Conservation (phyloP, 1,140 invertebrate species). For the Stegodyphus mimosarum region DNA sequence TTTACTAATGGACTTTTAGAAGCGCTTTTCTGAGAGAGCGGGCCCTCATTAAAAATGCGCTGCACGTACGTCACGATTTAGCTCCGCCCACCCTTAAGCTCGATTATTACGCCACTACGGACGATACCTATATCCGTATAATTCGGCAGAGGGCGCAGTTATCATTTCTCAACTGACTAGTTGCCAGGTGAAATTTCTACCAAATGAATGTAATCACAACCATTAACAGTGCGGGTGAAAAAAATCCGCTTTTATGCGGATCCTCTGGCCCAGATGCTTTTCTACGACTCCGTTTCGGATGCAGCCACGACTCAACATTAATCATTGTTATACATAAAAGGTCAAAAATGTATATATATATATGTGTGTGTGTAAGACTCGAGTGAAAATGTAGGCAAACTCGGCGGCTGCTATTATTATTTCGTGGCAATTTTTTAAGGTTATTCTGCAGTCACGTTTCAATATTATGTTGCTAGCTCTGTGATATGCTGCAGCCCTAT, state of each 20-base stretch:
- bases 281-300: constrained; percentile 46
- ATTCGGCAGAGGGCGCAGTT: constrained; percentile 32
- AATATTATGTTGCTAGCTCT: not conserved
- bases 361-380: not conserved
- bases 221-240: constrained; percentile 23
- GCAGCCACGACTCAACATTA: constrained; percentile 48
- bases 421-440: not conserved
- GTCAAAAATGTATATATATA: constrained; percentile 29
- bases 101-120: constrained; percentile 39
- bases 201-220: constrained; percentile 59
- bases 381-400: not conserved
- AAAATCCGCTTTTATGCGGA: constrained; percentile 5
- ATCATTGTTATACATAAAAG: constrained; percentile 57
- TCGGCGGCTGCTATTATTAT: not conserved
- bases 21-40: not conserved
- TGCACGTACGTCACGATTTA: constrained; percentile 55
- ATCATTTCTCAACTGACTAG: constrained; percentile 48
- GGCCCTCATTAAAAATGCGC: constrained; percentile 49
- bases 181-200: constrained; percentile 43
- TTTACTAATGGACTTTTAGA: constrained; percentile 50
- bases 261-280: not conserved
- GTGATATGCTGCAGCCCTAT: not conserved
- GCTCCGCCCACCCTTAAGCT: constrained; percentile 54
- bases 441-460: not conserved
- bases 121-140: constrained; percentile 47